Percentiles rank a stretch among this genome's conserved stretches.
Evolutionary conservation across 2,888 invertebrate genomes (phyloP).

Genomic region (Caenorhabditis parvicauda): DNA sequence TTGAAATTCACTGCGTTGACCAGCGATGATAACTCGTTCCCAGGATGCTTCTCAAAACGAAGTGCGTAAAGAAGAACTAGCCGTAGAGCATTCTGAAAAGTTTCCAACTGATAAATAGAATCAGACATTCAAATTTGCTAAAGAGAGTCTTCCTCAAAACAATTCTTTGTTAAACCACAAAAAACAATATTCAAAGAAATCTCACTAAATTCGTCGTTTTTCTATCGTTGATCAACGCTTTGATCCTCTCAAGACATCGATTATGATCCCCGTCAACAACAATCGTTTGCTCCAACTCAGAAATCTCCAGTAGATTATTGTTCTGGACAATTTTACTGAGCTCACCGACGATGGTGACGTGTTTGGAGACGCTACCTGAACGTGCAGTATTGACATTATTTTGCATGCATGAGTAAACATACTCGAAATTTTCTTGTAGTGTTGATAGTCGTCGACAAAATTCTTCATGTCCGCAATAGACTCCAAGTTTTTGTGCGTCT

Average conservation of each 20-base stretch:
- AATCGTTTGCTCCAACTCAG: constrained; percentile 77
- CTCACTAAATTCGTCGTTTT: constrained; percentile 63
- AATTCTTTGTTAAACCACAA: not conserved
- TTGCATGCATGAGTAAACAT: not conserved
- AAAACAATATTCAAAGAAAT: not conserved
- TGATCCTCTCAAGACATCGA: constrained; percentile 72
- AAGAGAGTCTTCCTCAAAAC: not conserved
- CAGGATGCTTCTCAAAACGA: constrained; percentile 87
- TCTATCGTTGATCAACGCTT: constrained; percentile 76
- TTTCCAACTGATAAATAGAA: not conserved
- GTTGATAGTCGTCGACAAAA: constrained; percentile 88
- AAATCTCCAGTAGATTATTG: constrained; percentile 73
- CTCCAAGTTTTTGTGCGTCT: constrained; percentile 84
- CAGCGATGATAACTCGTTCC: constrained; percentile 77
- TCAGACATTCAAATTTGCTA: not conserved
- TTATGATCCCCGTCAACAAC: constrained; percentile 74
- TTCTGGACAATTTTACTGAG: constrained; percentile 80
- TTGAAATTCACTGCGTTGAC: constrained; percentile 72
- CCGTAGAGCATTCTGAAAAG: constrained; percentile 73
- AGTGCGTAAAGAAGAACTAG: constrained; percentile 89
- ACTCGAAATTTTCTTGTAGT: constrained; percentile 77
- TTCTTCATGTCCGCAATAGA: constrained; percentile 95
- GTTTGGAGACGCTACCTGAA: constrained; percentile 82
- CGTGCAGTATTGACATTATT: not conserved
- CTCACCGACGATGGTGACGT: constrained; percentile 93